Base-by-base conservation (phyloP, 1,140 invertebrate species). In the Drosophila nikananu region DNA sequence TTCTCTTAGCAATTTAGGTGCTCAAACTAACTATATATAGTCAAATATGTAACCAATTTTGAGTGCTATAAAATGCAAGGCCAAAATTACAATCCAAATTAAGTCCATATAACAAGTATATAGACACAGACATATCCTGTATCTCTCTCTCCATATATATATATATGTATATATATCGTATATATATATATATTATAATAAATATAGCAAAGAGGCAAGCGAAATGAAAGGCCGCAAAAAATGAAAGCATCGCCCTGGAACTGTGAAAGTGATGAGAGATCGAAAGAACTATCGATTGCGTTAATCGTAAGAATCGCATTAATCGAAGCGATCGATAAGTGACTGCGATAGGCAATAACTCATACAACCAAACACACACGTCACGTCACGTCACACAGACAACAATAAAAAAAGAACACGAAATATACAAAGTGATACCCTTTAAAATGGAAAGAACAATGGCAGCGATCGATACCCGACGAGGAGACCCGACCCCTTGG, bases 1-100 rank as follows among this genome's bases (percentile, higher is more conserved):
- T 55, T 92, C 79, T 92, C 89, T 92, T 92, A 92, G 91, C 91
- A 90, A 91, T 92, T 92, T 92, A 92, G 89, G 91, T 91, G 82
- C 81, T 81, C 79, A 81, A 80, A 82, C 76, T 77, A 81, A 83
- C 81, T 83, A 80, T 84, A 83, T 84, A 84, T 81, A 87, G 76
- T 84, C 83, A 86, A 87, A 86, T 87, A 83, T 87, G 80, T 83
- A 83, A 83, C 52, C 15, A 72, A 83, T 83, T 91, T 91, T 91
- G 87, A 90, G 87, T 91, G 82, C 84, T 80, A 86, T 91, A 86
- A 87, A 84, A 86, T 81, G 73, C 81, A 83, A 77, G 75, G 55
- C 77, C 42, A 80, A 54, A 82, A 80, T 62, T 73, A 76, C 77
- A 81, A 81, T 57, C 67, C 72, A 74, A 79, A 81, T 81, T 75